phyloP scores from a whole-genome alignment of 2,888 invertebrate genomes.

The Drosophila kanekoi region DNA sequence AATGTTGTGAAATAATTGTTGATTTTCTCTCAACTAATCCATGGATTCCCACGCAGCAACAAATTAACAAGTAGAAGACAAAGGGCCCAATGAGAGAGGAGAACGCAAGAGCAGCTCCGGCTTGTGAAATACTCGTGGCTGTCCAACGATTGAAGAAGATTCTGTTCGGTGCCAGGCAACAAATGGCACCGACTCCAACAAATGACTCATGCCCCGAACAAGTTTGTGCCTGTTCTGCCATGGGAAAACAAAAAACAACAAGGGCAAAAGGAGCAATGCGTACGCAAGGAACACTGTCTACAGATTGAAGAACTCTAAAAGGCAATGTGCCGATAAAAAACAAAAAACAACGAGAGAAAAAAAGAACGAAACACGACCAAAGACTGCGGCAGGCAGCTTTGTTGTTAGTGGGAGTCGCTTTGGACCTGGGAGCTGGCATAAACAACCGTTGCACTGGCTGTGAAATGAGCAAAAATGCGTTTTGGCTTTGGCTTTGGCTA shows the following conservation, averaged over 20 bases:
- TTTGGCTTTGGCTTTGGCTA: conserved; percentile 22
- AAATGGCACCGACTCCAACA: conserved; percentile 27
- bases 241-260: conserved; percentile 50
- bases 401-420: conserved; percentile 28
- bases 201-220: conserved; percentile 59
- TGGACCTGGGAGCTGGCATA: conserved; percentile 3
- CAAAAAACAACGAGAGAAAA: conserved; percentile 14
- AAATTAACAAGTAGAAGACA: conserved; percentile 40
- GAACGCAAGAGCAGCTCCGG: conserved; percentile 50
- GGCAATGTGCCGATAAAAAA: conserved; percentile 41
- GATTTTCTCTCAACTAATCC: conserved; percentile 38
- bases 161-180: conserved; percentile 42
- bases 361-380: background rate
- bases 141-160: conserved; percentile 36
- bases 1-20: conserved; percentile 65
- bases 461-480: conserved; percentile 55
- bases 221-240: conserved; percentile 60
- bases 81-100: conserved; percentile 20
- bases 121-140: conserved; percentile 66
- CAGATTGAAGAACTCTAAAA: conserved; percentile 36
- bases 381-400: conserved; percentile 16
- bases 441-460: conserved; percentile 65
- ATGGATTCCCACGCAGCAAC: conserved; percentile 52
- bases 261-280: conserved; percentile 48
- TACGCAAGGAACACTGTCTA: conserved; percentile 24